Evolutionary conservation across 92 coral and sea anemone genomes (phyloP).

Genomic region (Epizoanthus scotinus): DNA sequence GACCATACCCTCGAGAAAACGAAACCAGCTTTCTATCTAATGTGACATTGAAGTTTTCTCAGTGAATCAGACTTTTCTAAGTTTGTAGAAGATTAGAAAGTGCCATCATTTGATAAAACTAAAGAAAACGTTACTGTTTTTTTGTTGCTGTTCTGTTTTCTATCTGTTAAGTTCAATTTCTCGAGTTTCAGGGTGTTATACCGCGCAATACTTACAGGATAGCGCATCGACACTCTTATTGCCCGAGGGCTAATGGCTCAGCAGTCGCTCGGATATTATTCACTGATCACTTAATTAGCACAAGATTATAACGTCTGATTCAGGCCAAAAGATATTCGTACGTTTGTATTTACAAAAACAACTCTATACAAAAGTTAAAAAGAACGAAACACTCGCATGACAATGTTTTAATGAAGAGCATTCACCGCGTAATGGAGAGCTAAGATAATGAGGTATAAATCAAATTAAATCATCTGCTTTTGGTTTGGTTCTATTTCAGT

Average conservation of each 20-base stretch:
- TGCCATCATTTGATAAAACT: too few relatives aligned
- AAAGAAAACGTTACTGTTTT: too few relatives aligned
- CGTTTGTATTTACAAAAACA: not conserved
- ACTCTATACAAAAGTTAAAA: not conserved
- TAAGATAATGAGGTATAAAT: constrained; percentile 18
- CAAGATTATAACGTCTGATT: not conserved
- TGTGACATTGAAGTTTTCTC: too few relatives aligned
- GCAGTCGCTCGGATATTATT: not conserved
- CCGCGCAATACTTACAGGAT: not conserved
- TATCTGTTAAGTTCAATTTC: not conserved
- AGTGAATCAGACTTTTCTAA: too few relatives aligned
- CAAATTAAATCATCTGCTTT: constrained; percentile 11
- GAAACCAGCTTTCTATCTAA: too few relatives aligned
- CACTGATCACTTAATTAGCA: constrained; percentile 1
- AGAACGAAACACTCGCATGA: not conserved
- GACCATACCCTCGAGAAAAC: too few relatives aligned
- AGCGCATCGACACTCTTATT: not conserved
- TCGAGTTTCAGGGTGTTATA: too few relatives aligned
- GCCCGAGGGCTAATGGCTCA: not conserved
- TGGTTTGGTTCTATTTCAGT: not conserved
- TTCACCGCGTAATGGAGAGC: not conserved
- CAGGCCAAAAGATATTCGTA: too few relatives aligned
- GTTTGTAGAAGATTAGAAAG: too few relatives aligned
- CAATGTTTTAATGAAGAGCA: not conserved
- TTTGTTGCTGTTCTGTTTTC: too few relatives aligned